phyloP scores from a whole-genome alignment of 2,888 invertebrate genomes.

The Diplolepis rosae region DNA sequence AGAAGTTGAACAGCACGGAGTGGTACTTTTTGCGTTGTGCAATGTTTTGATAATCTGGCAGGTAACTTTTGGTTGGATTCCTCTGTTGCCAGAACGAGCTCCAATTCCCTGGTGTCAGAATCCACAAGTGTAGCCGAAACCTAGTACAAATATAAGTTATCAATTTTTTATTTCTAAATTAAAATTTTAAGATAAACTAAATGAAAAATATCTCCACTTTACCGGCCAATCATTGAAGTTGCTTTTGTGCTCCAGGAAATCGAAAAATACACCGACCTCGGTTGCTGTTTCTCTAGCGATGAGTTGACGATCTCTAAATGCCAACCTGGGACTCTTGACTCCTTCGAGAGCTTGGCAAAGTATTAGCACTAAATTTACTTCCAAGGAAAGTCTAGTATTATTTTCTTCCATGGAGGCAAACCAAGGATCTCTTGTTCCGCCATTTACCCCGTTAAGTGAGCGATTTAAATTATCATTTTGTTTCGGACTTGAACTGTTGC shows the following conservation, averaged over 20 bases:
- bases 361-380: constrained; percentile 68
- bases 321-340: constrained; percentile 66
- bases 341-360: constrained; percentile 70
- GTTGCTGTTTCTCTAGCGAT: constrained; percentile 71
- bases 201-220: not conserved
- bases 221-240: constrained; percentile 48
- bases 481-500: constrained; percentile 43
- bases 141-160: constrained; percentile 14
- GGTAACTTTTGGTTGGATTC: constrained; percentile 52
- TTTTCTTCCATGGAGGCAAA: constrained; percentile 71
- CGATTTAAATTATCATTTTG: constrained; percentile 30
- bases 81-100: constrained; percentile 55
- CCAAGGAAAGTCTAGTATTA: constrained; percentile 68
- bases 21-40: constrained; percentile 59
- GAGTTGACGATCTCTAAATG: constrained; percentile 67
- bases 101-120: constrained; percentile 52
- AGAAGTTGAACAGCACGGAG: constrained; percentile 31
- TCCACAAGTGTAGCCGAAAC: constrained; percentile 59
- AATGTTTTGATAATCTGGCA: constrained; percentile 58
- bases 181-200: not conserved
- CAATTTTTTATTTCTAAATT: not conserved
- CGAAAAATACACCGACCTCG: constrained; percentile 70
- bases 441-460: constrained; percentile 39
- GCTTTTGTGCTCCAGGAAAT: constrained; percentile 65
- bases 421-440: constrained; percentile 65